Conservation (phyloP, 2,113 vertebrate species). For the Triplophysa rosa region DNA sequence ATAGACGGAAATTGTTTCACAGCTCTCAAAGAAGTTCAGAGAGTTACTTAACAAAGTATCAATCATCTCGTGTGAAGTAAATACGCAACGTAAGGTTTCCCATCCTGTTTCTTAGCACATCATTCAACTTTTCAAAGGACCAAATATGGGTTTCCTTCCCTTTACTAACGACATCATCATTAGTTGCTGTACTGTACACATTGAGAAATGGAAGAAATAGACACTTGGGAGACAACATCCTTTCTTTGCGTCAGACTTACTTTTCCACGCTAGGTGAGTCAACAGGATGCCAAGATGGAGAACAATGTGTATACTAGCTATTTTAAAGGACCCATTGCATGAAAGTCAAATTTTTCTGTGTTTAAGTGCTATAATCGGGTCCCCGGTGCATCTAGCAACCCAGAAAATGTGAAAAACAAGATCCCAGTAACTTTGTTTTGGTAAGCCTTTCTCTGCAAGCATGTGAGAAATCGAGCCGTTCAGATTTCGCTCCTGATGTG, state of each 20-base stretch:
- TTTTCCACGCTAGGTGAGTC: background rate
- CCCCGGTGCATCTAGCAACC: too few relatives aligned
- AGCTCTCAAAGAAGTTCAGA: background rate
- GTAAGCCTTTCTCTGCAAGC: too few relatives aligned
- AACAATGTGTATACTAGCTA: background rate
- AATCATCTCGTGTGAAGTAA: background rate
- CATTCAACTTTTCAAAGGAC: background rate
- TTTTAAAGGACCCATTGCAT: too few relatives aligned
- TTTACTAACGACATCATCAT: background rate
- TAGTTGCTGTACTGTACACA: too few relatives aligned
- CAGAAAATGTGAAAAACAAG: too few relatives aligned
- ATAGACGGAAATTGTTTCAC: too few relatives aligned
- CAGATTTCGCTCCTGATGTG: too few relatives aligned
- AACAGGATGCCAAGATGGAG: background rate
- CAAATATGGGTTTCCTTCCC: background rate
- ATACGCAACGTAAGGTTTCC: background rate
- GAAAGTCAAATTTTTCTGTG: too few relatives aligned
- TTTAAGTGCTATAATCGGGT: too few relatives aligned
- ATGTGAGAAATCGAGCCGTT: too few relatives aligned
- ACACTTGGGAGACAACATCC: background rate
- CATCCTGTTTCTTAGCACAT: background rate
- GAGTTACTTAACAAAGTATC: background rate
- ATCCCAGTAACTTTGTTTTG: too few relatives aligned
- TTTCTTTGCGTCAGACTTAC: background rate
- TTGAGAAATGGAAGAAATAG: background rate